Percentiles rank a stretch among this genome's conserved stretches.
Evolutionary conservation across 1,140 invertebrate species (phyloP).

Genomic region (Grapholita molesta): DNA sequence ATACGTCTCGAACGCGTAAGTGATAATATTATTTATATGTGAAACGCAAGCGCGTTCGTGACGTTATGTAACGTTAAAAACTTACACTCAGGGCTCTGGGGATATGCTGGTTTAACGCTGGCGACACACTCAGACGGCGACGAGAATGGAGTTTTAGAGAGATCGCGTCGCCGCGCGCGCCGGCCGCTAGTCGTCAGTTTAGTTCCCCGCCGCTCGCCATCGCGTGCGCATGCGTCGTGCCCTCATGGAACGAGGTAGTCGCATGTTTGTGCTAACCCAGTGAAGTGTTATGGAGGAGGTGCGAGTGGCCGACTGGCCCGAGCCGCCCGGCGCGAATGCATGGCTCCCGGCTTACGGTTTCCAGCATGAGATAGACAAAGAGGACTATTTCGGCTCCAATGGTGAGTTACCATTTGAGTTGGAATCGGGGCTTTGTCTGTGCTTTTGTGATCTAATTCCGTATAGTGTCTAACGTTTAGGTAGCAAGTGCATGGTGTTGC

Average conservation of each 20-base stretch:
- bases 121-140: background rate
- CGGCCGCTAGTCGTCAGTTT: conserved; percentile 25
- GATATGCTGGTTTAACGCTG: background rate
- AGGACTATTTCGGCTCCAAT: conserved; percentile 80
- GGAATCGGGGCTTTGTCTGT: conserved; percentile 10
- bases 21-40: no score
- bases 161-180: conserved; percentile 52
- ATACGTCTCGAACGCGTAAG: no score
- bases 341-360: conserved; percentile 84
- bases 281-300: conserved; percentile 80
- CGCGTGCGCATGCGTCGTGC: conserved; percentile 41
- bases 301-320: conserved; percentile 82
- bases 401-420: conserved; percentile 63
- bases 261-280: conserved; percentile 65
- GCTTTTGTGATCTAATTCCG: conserved; percentile 11
- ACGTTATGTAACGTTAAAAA: background rate
- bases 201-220: conserved; percentile 55
- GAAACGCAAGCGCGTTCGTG: no score
- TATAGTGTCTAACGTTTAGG: conserved; percentile 1
- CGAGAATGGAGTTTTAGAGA: conserved; percentile 32
- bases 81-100: background rate
- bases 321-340: conserved; percentile 80
- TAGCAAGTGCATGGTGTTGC: background rate
- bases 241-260: conserved; percentile 71
- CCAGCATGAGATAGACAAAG: conserved; percentile 80